Evolutionary conservation across 2,888 invertebrate species (phyloP).

Genomic region (Sminthurinus aureus): DNA sequence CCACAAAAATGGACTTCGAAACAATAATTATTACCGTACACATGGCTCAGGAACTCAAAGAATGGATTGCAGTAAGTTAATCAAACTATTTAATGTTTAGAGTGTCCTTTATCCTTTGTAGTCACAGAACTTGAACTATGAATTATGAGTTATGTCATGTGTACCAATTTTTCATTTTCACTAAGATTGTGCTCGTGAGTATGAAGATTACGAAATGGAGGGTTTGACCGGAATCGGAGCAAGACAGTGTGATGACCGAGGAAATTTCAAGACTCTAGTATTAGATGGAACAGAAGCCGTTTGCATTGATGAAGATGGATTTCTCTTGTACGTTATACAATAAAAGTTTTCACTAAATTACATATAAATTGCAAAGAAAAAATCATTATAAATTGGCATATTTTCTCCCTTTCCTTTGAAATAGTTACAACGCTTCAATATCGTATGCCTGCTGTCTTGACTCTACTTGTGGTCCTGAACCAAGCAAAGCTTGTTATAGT

Average conservation of each 20-base stretch:
- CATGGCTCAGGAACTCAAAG: conserved; percentile 34
- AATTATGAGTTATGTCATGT: no score
- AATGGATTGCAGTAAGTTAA: conserved; percentile 50
- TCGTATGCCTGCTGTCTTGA: conserved; percentile 43
- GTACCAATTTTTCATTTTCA: no score
- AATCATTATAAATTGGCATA: neutral
- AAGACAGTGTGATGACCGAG: conserved; percentile 16
- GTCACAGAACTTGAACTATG: no score
- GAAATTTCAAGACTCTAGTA: conserved; percentile 48
- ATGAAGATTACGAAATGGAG: conserved; percentile 25
- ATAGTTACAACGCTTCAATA: neutral
- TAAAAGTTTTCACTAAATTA: neutral
- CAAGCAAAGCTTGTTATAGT: neutral
- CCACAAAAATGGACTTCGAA: conserved; percentile 39
- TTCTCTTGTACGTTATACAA: conserved; percentile 34
- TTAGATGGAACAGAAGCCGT: conserved; percentile 40
- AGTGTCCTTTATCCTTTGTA: neutral
- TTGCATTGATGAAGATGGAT: conserved; percentile 57
- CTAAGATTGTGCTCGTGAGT: conserved; percentile 46
- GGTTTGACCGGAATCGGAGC: neutral
- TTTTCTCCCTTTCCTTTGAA: neutral
- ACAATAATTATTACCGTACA: conserved; percentile 23
- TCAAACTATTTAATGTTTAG: neutral
- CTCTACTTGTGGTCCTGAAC: conserved; percentile 8
- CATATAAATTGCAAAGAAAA: neutral